Evolutionary conservation across 2,888 invertebrate species (phyloP).

Genomic region (Rapana venosa): DNA sequence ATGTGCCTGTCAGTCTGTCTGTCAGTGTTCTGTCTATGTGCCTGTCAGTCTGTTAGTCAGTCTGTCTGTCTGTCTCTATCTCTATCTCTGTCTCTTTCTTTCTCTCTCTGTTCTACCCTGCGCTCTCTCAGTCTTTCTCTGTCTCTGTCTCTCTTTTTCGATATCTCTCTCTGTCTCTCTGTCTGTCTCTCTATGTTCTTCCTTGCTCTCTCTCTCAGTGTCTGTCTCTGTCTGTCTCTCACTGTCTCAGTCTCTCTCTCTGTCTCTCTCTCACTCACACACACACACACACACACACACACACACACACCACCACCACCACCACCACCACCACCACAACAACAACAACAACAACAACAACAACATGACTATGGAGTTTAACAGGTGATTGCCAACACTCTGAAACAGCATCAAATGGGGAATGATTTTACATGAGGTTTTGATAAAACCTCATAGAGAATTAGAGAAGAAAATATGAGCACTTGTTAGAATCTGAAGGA

Average conservation of each 20-base stretch:
- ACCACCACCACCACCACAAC: no score
- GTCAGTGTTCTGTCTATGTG: neutral
- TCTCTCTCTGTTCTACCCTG: conserved; percentile 23
- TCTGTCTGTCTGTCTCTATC: neutral
- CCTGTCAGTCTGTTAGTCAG: conserved; percentile 5
- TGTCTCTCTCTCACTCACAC: neutral
- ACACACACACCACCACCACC: neutral
- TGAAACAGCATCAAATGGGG: no score
- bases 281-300: neutral
- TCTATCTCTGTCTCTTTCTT: conserved; percentile 26
- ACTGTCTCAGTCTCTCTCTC: neutral
- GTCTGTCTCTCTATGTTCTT: conserved; percentile 27
- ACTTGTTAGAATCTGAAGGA: no score
- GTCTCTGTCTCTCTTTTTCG: no score
- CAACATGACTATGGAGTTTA: no score
- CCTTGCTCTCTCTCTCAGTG: neutral
- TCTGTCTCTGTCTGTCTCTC: no score
- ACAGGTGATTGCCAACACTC: no score
- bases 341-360: no score
- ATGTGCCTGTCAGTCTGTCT: neutral
- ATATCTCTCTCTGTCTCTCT: conserved; percentile 12
- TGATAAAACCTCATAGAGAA: no score
- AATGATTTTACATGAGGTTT: no score
- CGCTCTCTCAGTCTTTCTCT: conserved; percentile 12
- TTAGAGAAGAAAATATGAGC: no score